These are phyloP conservation scores for Bemisia tabaci DNA, from an alignment of 1,140 invertebrate species.

Conservation along the genomic window DNA sequence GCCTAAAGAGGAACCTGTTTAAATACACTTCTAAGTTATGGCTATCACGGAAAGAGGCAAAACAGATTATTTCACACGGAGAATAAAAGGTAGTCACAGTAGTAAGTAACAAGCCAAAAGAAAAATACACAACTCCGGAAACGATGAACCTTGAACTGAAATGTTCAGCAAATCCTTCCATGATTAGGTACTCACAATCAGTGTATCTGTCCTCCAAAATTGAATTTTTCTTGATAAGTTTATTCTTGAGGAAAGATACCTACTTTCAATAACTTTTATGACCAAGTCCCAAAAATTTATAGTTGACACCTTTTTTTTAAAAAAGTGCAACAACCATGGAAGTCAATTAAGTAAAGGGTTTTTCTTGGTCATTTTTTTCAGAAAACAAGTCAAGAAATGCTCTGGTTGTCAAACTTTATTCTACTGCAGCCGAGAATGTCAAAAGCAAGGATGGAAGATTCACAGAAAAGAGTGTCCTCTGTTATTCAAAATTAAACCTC, in stretches of 20 bases:
- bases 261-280: too few relatives aligned
- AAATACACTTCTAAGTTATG: too few relatives aligned
- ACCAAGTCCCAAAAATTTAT: neutral
- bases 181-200: neutral
- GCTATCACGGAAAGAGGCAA: too few relatives aligned
- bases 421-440: constrained; percentile 61
- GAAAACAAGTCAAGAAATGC: constrained; percentile 53
- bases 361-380: constrained; percentile 31
- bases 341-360: constrained; percentile 18
- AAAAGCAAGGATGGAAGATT: constrained; percentile 54
- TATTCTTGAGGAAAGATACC: too few relatives aligned
- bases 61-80: too few relatives aligned
- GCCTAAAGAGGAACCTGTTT: too few relatives aligned
- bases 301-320: neutral
- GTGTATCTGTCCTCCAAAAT: neutral
- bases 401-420: constrained; percentile 63
- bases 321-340: constrained; percentile 10
- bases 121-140: too few relatives aligned
- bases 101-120: too few relatives aligned
- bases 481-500: constrained; percentile 47
- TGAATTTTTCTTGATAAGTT: too few relatives aligned
- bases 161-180: too few relatives aligned
- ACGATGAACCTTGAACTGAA: too few relatives aligned
- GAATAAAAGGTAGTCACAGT: too few relatives aligned
- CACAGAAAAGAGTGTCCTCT: constrained; percentile 64